Base-by-base conservation (phyloP, 2,888 invertebrate species). In the Sarcophaga rosellei region DNA sequence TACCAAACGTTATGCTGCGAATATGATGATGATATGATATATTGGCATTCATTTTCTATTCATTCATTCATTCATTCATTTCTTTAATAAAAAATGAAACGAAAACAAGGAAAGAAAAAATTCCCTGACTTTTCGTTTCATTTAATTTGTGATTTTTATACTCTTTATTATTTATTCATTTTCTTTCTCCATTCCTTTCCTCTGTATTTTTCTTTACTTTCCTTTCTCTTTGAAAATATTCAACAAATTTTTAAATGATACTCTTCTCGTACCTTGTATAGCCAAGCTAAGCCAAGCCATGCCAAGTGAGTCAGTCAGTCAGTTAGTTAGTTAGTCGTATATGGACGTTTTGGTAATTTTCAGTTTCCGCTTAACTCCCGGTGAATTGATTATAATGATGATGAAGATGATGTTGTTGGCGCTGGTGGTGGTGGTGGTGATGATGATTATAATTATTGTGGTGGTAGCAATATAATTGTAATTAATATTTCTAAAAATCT, bases 381-480 rank as follows among this genome's bases (percentile, higher is more conserved):
- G 23, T 80, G 74, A 81, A 59, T 61, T 70, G 68, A 63, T 79
- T 45, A 86, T 81, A 84, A 81, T 81, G 84, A 84, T 53, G 84
- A 84, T 53, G 61, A 68, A 21, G 25, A 35, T 20, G 45, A n/a
- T 61, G 66, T 68, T 68, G 20, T 3, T 53, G 17, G 5, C 45
- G 44, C 44, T 66, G 44, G 47, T 70, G 12, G n/a, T 61, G 47
- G 17, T 57, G 11, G 12, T 12, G 62, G n/a, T 63, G 70, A 44
- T 81, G 76, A 76, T 70, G 75, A 45, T 81, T 81, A 81, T 76
- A 70, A 70, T 87, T 87, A 53, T 53, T 53, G 5, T 53, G 53
- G 80, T 75, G 81, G 84, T 17, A 69, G 85, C 85, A 87, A 88
- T 88, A 87, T 87, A 88, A 85, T 82, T 86, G 86, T 83, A 87